A percentile compares a stretch with the other conserved stretches of the same genome.
phyloP scores from a whole-genome alignment of 2,888 invertebrate species.

The Deilephila porcellus region DNA sequence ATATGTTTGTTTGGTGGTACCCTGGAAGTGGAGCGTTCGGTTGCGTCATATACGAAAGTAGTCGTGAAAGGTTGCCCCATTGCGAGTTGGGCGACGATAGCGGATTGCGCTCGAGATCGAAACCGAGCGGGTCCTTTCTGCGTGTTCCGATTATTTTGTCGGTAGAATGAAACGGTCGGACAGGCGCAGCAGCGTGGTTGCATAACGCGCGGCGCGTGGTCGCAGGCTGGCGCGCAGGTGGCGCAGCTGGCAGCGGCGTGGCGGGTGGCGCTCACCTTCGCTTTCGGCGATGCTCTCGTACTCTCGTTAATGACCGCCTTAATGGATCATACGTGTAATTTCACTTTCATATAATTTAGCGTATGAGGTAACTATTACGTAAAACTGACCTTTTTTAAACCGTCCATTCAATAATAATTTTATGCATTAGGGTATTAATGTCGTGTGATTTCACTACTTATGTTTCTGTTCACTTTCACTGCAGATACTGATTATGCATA shows the following conservation, averaged over 20 bases:
- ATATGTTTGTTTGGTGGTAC: conserved; percentile 64
- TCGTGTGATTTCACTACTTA: conserved; percentile 32
- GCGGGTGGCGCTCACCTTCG: conserved; percentile 34
- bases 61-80: conserved; percentile 75
- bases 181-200: neutral
- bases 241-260: neutral
- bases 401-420: conserved; percentile 49
- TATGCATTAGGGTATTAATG: conserved; percentile 40
- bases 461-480: conserved; percentile 36
- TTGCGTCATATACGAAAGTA: conserved; percentile 75
- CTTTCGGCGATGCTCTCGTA: conserved; percentile 41
- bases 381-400: conserved; percentile 27
- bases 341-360: conserved; percentile 66
- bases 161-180: conserved; percentile 42
- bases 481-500: neutral
- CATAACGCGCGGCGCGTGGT: conserved; percentile 40
- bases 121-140: conserved; percentile 65
- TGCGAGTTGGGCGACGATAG: conserved; percentile 55
- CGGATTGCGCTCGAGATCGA: conserved; percentile 10
- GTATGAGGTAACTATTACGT: conserved; percentile 53
- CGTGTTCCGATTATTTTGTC: conserved; percentile 59
- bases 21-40: conserved; percentile 48
- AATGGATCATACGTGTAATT: conserved; percentile 70
- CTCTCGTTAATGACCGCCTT: conserved; percentile 63
- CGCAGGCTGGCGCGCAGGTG: conserved; percentile 24